These are phyloP conservation scores for Andrena trimmerana DNA, from an alignment of 2,888 invertebrate genomes.

Conservation along the genomic window DNA sequence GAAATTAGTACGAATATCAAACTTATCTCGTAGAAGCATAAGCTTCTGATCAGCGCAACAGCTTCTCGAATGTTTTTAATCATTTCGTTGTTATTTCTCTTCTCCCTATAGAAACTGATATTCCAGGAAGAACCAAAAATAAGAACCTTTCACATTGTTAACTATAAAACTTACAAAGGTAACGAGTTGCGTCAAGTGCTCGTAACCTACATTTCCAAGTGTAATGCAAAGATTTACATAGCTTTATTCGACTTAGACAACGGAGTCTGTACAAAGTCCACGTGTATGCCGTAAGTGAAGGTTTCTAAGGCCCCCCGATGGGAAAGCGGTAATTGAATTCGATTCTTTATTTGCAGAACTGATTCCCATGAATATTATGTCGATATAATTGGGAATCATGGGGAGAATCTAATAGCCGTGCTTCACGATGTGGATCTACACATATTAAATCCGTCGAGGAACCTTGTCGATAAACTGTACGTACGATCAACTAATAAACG, in stretches of 20 bases:
- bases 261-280: constrained; percentile 71
- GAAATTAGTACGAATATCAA: constrained; percentile 83
- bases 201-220: constrained; percentile 72
- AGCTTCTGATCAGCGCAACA: not conserved
- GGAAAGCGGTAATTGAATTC: not conserved
- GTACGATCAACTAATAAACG: constrained; percentile 32
- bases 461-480: constrained; percentile 77
- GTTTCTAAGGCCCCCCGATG: not conserved
- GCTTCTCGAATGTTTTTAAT: constrained; percentile 15
- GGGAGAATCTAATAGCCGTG: constrained; percentile 81
- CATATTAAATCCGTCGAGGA: constrained; percentile 78
- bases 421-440: constrained; percentile 77
- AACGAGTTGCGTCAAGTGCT: constrained; percentile 73
- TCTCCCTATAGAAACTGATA: constrained; percentile 73
- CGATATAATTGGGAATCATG: constrained; percentile 82
- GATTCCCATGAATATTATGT: constrained; percentile 76
- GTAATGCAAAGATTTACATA: constrained; percentile 53
- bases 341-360: constrained; percentile 32
- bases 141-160: constrained; percentile 80
- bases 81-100: not conserved
- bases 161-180: constrained; percentile 69
- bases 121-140: constrained; percentile 72
- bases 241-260: constrained; percentile 76
- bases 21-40: constrained; percentile 11
- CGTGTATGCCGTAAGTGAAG: constrained; percentile 60